These are phyloP conservation scores for Gambusia yucatana DNA, from an alignment of 2,797 vertebrate species.

Conservation along the genomic window DNA sequence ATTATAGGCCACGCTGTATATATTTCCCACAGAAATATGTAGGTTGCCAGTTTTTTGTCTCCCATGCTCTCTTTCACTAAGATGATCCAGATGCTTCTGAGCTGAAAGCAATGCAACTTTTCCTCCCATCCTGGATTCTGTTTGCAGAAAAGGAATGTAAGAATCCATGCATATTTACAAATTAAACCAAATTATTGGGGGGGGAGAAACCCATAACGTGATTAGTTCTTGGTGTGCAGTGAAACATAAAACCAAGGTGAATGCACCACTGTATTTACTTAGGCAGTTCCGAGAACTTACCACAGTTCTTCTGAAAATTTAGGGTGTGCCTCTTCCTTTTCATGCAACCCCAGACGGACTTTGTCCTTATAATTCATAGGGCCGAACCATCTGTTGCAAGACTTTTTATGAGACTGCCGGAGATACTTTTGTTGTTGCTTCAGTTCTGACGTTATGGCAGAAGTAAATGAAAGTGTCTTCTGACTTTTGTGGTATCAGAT, in stretches of 20 bases:
- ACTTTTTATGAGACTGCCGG: not conserved
- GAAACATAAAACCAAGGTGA: not conserved
- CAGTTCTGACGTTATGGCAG: not conserved
- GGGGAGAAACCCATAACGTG: not conserved
- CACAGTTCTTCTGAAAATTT: not conserved
- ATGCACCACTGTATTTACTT: not conserved
- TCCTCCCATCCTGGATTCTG: not conserved
- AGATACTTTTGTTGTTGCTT: not conserved
- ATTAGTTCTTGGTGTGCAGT: not conserved
- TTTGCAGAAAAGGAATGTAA: not conserved
- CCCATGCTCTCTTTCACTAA: not conserved
- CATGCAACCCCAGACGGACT: not conserved
- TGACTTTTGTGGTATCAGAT: not conserved
- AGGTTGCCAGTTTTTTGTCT: not conserved
- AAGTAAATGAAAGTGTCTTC: not conserved
- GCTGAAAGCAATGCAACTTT: not conserved
- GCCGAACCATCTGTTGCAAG: slow-evolving; percentile 7
- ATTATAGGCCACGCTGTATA: not conserved
- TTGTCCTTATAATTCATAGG: not conserved
- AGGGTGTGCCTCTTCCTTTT: not conserved
- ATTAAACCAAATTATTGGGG: not conserved
- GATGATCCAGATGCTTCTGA: not conserved
- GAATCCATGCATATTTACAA: not conserved
- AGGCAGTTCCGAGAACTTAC: not conserved
- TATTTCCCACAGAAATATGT: not conserved